phyloP scores from a whole-genome alignment of 2,113 vertebrate species.

The Tyto alba region DNA sequence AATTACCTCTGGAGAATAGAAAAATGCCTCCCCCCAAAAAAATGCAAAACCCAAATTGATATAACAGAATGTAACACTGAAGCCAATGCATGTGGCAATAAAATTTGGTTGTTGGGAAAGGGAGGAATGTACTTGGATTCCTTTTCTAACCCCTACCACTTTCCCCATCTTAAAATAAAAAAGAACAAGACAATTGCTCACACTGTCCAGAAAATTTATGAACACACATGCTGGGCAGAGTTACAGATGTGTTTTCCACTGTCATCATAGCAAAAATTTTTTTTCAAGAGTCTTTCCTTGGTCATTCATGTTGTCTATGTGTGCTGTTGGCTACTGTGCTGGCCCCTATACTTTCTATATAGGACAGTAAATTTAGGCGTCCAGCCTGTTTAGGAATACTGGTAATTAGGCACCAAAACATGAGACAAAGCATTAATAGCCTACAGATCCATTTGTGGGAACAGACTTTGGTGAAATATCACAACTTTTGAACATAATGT shows the following conservation, averaged over 20 bases:
- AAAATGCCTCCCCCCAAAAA: background rate
- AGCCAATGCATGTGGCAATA: background rate
- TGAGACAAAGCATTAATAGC: background rate
- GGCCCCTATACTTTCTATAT: background rate
- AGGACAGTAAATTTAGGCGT: background rate
- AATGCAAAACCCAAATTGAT: fast-evolving
- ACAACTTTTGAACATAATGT: background rate
- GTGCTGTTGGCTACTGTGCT: background rate
- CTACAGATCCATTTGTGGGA: background rate
- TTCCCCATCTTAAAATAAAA: background rate
- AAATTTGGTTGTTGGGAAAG: background rate
- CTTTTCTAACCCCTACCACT: background rate
- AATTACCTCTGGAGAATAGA: background rate
- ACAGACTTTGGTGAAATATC: background rate
- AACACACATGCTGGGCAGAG: background rate
- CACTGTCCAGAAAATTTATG: background rate
- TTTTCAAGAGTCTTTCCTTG: background rate
- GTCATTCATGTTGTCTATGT: fast-evolving
- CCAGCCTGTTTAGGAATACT: background rate
- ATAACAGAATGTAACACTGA: background rate
- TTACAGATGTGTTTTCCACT: background rate
- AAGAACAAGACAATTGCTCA: background rate
- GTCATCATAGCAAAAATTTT: background rate
- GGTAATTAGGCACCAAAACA: background rate
- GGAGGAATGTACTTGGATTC: background rate